phyloP scores from a whole-genome alignment of 2,797 vertebrate species.

The Caiman crocodilus region DNA sequence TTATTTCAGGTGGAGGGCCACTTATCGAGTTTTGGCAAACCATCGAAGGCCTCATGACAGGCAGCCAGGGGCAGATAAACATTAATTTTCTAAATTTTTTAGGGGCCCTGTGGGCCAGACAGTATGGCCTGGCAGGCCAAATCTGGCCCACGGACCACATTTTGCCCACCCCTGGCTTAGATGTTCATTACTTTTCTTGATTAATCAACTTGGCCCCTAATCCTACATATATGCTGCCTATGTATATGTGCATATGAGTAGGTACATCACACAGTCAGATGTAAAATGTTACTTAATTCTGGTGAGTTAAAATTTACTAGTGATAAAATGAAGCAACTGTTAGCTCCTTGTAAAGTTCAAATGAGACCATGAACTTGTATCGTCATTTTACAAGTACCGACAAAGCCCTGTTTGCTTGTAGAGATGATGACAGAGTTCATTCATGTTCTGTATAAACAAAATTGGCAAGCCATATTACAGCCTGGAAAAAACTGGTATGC shows the following conservation, averaged over 20 bases:
- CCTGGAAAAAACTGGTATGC: background rate
- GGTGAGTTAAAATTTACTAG: conserved; percentile 26
- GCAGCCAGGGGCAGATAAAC: too few species aligned
- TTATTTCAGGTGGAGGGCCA: too few species aligned
- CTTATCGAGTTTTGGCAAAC: too few species aligned
- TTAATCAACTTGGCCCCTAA: background rate
- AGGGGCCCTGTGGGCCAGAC: too few species aligned
- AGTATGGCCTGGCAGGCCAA: too few species aligned
- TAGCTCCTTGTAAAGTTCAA: too few species aligned
- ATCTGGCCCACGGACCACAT: too few species aligned
- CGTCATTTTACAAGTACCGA: background rate
- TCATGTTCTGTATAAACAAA: background rate
- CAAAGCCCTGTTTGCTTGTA: background rate
- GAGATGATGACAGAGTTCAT: conserved; percentile 17
- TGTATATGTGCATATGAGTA: too few species aligned
- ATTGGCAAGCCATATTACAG: conserved; percentile 15
- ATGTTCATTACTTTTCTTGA: conserved; percentile 16
- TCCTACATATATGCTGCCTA: background rate
- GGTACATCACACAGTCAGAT: background rate
- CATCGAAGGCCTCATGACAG: too few species aligned
- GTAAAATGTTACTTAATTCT: background rate
- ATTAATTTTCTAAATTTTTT: too few species aligned
- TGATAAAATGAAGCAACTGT: background rate
- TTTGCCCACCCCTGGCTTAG: background rate
- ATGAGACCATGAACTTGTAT: background rate